Conservation (phyloP, 2,888 invertebrate species). For the Eilema depressum region DNA sequence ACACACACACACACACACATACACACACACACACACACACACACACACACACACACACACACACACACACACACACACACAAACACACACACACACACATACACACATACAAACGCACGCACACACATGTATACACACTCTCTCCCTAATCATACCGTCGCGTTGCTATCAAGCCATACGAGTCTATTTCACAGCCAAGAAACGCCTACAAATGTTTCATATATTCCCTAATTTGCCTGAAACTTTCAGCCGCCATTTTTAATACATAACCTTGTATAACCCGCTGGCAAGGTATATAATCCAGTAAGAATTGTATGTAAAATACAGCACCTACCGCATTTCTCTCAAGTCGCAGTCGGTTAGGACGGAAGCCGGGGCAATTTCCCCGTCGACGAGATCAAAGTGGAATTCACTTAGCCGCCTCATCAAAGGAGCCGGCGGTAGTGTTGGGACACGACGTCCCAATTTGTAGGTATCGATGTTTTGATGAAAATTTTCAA, state of each 20-base stretch:
- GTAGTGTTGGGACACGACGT: slow-evolving; percentile 51
- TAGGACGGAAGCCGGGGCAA: slow-evolving; percentile 65
- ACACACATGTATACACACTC: too few relatives aligned
- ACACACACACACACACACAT: too few relatives aligned
- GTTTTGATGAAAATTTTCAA: slow-evolving; percentile 7
- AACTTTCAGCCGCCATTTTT: background rate
- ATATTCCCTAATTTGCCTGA: background rate
- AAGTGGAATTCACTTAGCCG: slow-evolving; percentile 81
- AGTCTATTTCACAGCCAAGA: too few relatives aligned
- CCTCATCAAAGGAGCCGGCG: slow-evolving; percentile 74
- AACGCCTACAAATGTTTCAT: too few relatives aligned
- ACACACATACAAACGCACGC: too few relatives aligned
- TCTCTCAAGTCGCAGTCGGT: slow-evolving; percentile 37
- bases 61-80: too few relatives aligned
- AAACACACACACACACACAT: too few relatives aligned
- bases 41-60: too few relatives aligned
- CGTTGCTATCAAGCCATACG: too few relatives aligned
- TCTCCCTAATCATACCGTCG: too few relatives aligned
- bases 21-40: too few relatives aligned
- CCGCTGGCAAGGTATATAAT: background rate
- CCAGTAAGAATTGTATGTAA: slow-evolving; percentile 18
- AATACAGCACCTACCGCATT: slow-evolving; percentile 25
- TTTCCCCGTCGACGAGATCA: slow-evolving; percentile 75
- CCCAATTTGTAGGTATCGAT: slow-evolving; percentile 36
- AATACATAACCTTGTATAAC: background rate